Base-by-base conservation (phyloP, 2,113 vertebrate species). In the Clarias batrachus region DNA sequence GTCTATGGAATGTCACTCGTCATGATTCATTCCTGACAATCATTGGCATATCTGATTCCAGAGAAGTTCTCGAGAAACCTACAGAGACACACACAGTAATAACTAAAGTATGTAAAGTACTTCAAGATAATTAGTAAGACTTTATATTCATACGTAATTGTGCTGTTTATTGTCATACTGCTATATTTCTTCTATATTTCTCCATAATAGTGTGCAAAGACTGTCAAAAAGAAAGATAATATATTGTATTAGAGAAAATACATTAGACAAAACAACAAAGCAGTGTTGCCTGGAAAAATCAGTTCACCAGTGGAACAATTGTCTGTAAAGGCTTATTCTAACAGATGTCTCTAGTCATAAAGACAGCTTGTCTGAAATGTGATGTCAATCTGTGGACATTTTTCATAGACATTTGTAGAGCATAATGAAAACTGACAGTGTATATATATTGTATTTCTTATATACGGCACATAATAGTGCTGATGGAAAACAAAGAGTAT, bases 1-100 rank as follows among this genome's bases (percentile, higher is more conserved):
- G 52, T 77, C 48, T 48, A 83, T 52, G 87, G 87, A 88, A 91
- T 87, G 85, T 81, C 30, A 71, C 73, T 73, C n/a, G 60, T 79
- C 87, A 76, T 84, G 48, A 30, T 66, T 33, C 0, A 4, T 82
- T 76, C 79, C 19, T 73, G 79, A 70, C 80, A 87, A 87, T 76
- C 27, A n/a, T 27, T 60, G n/a, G 70, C 68, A 12, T 74, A 14
- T 14, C n/a, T 83, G 19, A 59, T 66, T 78, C 19, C 71, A 76
- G 57, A 66, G 13, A 66, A 81, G 60, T 65, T 17, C 23, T 6
- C 21, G 48, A 48, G 11, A 52, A 76, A 76, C 19, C 21, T 52
- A 27, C 11, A 37, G 14, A 21, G 27, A 74, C 14, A 62, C 3
- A 84, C 30, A 59, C 82, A 59, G 82, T 74, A 73, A 59, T 33